These are phyloP conservation scores for Drosophila quadrilineata DNA, from an alignment of 1,140 invertebrate genomes.

Conservation along the genomic window DNA sequence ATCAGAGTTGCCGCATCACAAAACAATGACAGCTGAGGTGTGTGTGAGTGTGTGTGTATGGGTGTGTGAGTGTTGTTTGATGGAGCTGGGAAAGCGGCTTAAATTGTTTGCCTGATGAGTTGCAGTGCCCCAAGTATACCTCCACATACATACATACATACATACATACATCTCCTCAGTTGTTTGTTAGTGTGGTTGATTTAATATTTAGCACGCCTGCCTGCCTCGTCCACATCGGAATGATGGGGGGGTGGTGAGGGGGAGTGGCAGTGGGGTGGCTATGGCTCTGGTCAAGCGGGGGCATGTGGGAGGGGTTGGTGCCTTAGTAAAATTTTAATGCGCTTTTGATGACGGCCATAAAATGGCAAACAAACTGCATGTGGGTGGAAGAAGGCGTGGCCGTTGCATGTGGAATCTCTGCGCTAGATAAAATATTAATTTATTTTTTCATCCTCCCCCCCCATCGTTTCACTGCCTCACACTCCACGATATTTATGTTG, in stretches of 20 bases:
- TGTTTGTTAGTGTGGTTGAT: conserved; percentile 44
- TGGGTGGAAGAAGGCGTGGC: conserved; percentile 33
- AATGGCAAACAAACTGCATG: conserved; percentile 76
- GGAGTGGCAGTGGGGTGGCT: background rate
- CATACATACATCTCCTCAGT: background rate
- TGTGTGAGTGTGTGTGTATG: background rate
- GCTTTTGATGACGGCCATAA: conserved; percentile 78
- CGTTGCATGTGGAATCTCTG: conserved; percentile 70
- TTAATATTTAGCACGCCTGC: conserved; percentile 77
- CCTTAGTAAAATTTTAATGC: conserved; percentile 79
- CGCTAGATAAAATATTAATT: conserved; percentile 79
- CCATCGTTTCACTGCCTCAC: no score
- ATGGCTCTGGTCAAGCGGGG: background rate
- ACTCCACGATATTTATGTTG: no score
- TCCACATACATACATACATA: no score
- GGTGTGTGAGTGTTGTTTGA: conserved; percentile 28
- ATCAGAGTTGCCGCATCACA: conserved; percentile 12
- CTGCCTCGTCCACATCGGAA: conserved; percentile 3
- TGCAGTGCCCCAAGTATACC: no score
- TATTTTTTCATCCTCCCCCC: conserved; percentile 58
- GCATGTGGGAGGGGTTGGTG: conserved; percentile 12
- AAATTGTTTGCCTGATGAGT: conserved; percentile 65
- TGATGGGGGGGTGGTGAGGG: background rate
- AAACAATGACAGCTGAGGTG: conserved; percentile 15
- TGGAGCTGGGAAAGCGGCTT: conserved; percentile 71